These are phyloP conservation scores for Eufriesea mexicana DNA, from an alignment of 1,140 invertebrate species.

Conservation along the genomic window DNA sequence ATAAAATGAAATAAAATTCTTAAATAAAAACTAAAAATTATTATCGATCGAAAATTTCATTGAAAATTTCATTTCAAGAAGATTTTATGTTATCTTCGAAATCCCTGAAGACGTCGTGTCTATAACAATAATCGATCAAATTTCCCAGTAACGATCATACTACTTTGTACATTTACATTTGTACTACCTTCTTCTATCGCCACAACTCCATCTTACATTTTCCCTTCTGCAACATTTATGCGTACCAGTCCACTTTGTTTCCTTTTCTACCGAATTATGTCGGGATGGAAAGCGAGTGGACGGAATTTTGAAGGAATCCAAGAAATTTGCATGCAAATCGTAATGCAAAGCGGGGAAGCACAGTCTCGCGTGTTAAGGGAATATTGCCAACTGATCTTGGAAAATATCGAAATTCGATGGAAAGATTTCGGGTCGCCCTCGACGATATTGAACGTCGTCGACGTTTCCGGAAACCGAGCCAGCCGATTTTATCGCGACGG, in stretches of 20 bases:
- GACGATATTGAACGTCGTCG: not conserved
- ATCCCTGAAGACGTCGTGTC: too few relatives aligned
- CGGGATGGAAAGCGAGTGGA: not conserved
- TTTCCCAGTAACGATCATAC: not conserved
- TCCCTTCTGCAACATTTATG: not conserved
- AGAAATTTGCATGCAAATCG: constrained; percentile 12
- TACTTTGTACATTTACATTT: not conserved
- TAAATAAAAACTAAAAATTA: too few relatives aligned
- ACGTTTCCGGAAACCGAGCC: not conserved
- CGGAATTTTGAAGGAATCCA: not conserved
- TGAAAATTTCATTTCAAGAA: too few relatives aligned
- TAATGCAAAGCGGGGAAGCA: not conserved
- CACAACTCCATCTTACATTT: not conserved
- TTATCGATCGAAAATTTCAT: too few relatives aligned
- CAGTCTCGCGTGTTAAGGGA: constrained; percentile 7
- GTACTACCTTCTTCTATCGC: not conserved
- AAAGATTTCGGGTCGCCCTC: not conserved
- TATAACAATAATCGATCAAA: too few relatives aligned
- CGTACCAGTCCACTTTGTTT: not conserved
- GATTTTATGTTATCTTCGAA: too few relatives aligned
- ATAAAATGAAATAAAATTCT: too few relatives aligned
- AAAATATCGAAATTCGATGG: constrained; percentile 21
- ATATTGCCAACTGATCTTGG: constrained; percentile 14
- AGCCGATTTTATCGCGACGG: not conserved
- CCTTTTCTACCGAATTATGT: not conserved